Conservation (phyloP, 2,113 vertebrate species). For the Gorilla gorilla region DNA sequence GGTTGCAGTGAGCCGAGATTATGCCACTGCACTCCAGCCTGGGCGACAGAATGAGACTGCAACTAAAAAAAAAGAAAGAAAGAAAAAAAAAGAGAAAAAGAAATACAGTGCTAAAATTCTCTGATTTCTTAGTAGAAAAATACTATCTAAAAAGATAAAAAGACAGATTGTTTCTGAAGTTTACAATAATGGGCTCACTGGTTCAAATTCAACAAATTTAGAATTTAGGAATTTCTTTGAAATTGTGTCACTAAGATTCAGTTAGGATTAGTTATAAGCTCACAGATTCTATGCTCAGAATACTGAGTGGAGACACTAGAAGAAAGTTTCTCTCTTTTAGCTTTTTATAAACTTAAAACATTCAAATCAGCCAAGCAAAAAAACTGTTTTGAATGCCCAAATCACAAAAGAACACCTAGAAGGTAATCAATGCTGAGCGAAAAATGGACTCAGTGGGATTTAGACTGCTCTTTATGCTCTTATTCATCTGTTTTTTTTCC, state of each 20-base stretch:
- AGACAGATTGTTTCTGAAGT: not conserved
- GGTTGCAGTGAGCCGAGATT: too few species aligned
- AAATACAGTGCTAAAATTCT: not conserved
- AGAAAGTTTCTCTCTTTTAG: not conserved
- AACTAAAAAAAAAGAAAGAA: too few species aligned
- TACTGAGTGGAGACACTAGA: not conserved
- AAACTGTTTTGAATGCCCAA: constrained; percentile 68
- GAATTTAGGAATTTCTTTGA: not conserved
- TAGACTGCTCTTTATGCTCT: constrained; percentile 60
- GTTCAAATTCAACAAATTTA: not conserved
- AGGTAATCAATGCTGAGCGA: constrained; percentile 64
- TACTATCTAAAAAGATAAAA: not conserved
- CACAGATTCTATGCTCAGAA: not conserved
- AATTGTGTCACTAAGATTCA: not conserved
- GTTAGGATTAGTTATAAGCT: not conserved
- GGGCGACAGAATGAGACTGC: too few species aligned
- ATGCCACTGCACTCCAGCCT: too few species aligned
- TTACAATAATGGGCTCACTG: not conserved
- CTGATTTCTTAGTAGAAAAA: not conserved
- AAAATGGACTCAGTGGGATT: constrained; percentile 61
- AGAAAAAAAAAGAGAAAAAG: not conserved
- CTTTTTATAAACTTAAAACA: constrained; percentile 44
- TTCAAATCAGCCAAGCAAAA: constrained; percentile 41
- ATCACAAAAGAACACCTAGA: constrained; percentile 48
- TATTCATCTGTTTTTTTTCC: constrained; percentile 62